These are phyloP conservation scores for Sceloporus undulatus DNA, from an alignment of 2,113 vertebrate genomes.

Conservation along the genomic window DNA sequence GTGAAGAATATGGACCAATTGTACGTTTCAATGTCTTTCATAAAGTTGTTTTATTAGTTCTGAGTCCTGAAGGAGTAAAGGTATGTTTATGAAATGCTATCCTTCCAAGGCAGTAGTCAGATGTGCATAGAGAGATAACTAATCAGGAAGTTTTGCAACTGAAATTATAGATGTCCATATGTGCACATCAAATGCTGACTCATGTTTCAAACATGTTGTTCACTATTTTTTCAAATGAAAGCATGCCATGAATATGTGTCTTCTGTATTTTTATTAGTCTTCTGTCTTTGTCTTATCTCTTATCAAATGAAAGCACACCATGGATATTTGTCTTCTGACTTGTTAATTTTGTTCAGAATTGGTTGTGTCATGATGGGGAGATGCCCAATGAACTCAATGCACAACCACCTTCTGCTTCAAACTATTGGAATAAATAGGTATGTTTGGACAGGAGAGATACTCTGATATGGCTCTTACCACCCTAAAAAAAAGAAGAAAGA, in stretches of 20 bases:
- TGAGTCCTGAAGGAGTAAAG: slow-evolving; percentile 81
- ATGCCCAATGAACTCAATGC: too few species aligned
- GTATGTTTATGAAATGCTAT: slow-evolving; percentile 60
- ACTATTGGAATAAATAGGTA: too few species aligned
- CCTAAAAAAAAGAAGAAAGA: too few species aligned
- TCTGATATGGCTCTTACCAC: too few species aligned
- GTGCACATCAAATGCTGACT: not conserved
- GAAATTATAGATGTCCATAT: not conserved
- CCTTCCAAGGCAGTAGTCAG: too few species aligned
- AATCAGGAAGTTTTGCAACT: not conserved
- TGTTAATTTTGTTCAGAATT: not conserved
- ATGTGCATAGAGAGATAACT: not conserved
- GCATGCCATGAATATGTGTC: too few species aligned
- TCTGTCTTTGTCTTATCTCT: too few species aligned
- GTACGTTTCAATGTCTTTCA: slow-evolving; percentile 79
- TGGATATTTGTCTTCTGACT: too few species aligned
- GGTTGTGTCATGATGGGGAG: not conserved
- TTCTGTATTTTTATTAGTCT: not conserved
- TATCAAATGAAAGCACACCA: too few species aligned
- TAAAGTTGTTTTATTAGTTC: slow-evolving; percentile 71
- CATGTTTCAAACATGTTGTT: too few species aligned
- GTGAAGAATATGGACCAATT: slow-evolving; percentile 78
- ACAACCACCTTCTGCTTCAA: not conserved
- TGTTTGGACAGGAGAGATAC: too few species aligned
- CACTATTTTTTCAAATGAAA: too few species aligned